Percentiles rank a stretch among this genome's conserved stretches.
These are phyloP conservation scores for Planiliza haematocheilus DNA, from an alignment of 2,113 vertebrate genomes.

Conservation along the genomic window DNA sequence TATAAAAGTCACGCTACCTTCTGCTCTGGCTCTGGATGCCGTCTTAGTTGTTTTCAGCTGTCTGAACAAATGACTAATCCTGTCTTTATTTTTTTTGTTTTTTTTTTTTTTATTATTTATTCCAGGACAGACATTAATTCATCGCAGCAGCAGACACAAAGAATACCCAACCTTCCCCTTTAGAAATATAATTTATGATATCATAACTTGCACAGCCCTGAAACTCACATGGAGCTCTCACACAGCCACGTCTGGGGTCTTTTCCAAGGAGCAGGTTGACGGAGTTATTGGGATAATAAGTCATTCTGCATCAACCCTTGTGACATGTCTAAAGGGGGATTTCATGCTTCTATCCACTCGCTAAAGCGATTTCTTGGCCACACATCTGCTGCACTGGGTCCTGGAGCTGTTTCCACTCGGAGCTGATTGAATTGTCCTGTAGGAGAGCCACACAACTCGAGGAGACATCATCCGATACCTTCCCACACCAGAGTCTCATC, in stretches of 20 bases:
- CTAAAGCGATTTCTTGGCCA: constrained; percentile 20
- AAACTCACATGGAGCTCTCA: constrained; percentile 11
- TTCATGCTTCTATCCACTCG: constrained; percentile 14
- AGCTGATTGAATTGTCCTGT: constrained; percentile 23
- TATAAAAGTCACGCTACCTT: constrained; percentile 25
- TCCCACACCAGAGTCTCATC: constrained; percentile 45
- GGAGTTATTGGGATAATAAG: constrained; percentile 24
- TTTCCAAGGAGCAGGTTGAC: constrained; percentile 17
- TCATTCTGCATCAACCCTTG: constrained; percentile 1
- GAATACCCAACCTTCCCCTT: constrained; percentile 15
- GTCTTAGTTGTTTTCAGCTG: constrained; percentile 50
- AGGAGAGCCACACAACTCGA: constrained; percentile 26
- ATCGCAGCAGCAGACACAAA: constrained; percentile 12
- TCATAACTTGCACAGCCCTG: not conserved
- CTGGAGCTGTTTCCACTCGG: constrained; percentile 26
- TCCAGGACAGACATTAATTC: constrained; percentile 6
- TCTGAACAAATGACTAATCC: constrained; percentile 35
- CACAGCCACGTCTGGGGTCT: not conserved
- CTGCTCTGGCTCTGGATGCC: constrained; percentile 2
- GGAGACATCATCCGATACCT: constrained; percentile 49
- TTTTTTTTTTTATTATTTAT: not conserved
- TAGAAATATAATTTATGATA: not conserved
- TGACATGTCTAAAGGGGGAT: not conserved
- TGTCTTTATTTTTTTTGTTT: too few relatives aligned
- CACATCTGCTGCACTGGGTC: constrained; percentile 3